These are phyloP conservation scores for Abrostola triplasia DNA, from an alignment of 2,888 invertebrate genomes.

Conservation along the genomic window DNA sequence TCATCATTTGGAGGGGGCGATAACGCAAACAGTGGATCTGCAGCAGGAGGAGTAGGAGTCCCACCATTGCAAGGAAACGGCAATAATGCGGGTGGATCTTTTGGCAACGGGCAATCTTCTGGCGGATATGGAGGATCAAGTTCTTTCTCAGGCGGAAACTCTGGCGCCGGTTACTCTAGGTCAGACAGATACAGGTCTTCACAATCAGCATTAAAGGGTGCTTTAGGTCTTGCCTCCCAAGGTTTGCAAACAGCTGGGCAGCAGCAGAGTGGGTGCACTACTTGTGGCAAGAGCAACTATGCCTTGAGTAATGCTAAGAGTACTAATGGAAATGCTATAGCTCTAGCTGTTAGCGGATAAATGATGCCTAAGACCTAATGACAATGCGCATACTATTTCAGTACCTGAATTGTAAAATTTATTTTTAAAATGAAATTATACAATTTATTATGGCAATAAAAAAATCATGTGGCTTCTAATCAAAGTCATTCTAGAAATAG, in stretches of 20 bases:
- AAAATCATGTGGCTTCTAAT: too few species aligned
- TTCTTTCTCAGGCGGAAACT: constrained; percentile 23
- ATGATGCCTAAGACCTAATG: constrained; percentile 1
- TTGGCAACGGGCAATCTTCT: constrained; percentile 24
- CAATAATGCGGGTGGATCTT: constrained; percentile 14
- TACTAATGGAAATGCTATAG: constrained; percentile 75
- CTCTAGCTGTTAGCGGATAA: constrained; percentile 80
- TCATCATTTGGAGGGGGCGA: constrained; percentile 7
- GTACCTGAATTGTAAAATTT: background rate
- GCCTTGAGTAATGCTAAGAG: constrained; percentile 84
- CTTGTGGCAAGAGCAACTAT: constrained; percentile 74
- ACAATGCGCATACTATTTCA: background rate
- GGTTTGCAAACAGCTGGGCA: constrained; percentile 66
- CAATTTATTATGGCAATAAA: background rate
- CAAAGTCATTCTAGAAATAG: too few species aligned
- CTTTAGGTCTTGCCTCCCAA: constrained; percentile 73
- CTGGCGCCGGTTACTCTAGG: constrained; percentile 8
- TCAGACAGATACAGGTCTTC: constrained; percentile 36
- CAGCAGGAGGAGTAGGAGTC: background rate
- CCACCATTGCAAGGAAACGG: constrained; percentile 2
- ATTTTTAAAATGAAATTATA: background rate
- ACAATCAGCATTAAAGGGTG: constrained; percentile 68
- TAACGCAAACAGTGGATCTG: constrained; percentile 3
- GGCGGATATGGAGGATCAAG: constrained; percentile 19
- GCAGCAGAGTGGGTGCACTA: constrained; percentile 65